Evolutionary conservation across 2,113 vertebrate genomes (phyloP).

Genomic region (Planiliza haematocheilus): DNA sequence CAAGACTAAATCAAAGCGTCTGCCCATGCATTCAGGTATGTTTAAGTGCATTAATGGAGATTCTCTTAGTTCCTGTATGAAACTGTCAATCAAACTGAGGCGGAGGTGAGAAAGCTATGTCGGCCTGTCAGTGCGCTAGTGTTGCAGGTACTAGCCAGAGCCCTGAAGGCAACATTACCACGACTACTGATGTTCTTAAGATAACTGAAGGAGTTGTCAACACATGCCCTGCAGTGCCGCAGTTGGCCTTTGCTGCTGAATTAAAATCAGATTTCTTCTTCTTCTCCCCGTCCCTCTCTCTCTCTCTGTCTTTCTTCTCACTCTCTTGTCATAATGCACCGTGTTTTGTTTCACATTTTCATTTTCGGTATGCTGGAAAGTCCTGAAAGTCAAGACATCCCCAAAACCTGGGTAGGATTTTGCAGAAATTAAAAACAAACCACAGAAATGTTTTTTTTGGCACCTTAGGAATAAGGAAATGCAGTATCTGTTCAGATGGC

Average conservation of each 20-base stretch:
- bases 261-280: not conserved
- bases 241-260: slow-evolving; percentile 8
- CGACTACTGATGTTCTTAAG: slow-evolving; percentile 47
- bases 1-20: slow-evolving; percentile 14
- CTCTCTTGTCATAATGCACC: no score
- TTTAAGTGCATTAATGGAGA: slow-evolving; percentile 34
- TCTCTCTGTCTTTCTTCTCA: not conserved
- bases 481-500: slow-evolving; percentile 5
- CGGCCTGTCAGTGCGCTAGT: slow-evolving; percentile 49
- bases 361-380: slow-evolving; percentile 40
- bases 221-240: slow-evolving; percentile 54
- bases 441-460: slow-evolving; percentile 31
- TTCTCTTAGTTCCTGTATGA: slow-evolving; percentile 17
- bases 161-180: slow-evolving; percentile 64
- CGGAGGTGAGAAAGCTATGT: slow-evolving; percentile 62
- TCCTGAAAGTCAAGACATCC: slow-evolving; percentile 45
- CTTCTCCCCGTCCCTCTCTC: no score
- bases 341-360: slow-evolving; percentile 17
- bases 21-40: slow-evolving; percentile 17
- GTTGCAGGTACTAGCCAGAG: slow-evolving; percentile 62
- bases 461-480: not conserved
- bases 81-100: slow-evolving; percentile 59
- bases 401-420: slow-evolving; percentile 6
- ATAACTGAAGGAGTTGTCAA: slow-evolving; percentile 61
- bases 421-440: slow-evolving; percentile 1